Percentiles rank a stretch among this genome's conserved stretches.
Evolutionary conservation across 2,797 vertebrate species (phyloP).

Genomic region (Tinamus major): DNA sequence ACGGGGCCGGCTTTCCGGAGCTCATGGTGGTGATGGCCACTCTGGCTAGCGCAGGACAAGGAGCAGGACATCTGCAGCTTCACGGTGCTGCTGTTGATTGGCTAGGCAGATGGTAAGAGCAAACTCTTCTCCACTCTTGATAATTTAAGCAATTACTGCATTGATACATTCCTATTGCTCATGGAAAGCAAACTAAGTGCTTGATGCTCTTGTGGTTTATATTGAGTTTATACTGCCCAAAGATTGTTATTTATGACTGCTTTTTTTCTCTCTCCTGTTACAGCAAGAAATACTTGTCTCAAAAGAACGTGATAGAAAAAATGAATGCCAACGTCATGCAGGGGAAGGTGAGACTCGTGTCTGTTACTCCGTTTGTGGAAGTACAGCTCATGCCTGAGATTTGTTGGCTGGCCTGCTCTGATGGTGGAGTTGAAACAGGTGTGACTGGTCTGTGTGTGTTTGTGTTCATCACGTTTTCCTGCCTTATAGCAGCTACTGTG

Average conservation of each 20-base stretch:
- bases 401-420: not conserved
- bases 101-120: constrained; percentile 94
- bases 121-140: not conserved
- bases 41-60: constrained; percentile 94
- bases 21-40: constrained; percentile 99
- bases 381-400: not conserved
- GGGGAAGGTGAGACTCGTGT: constrained; percentile 87
- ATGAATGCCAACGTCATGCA: constrained; percentile 94
- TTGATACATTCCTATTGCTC: not conserved
- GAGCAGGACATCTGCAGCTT: constrained; percentile 95
- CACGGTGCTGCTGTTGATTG: constrained; percentile 95
- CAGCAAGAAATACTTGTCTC: constrained; percentile 98
- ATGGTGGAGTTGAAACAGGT: fast-evolving
- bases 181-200: not conserved
- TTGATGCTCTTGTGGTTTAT: not conserved
- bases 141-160: not conserved
- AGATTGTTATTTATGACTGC: not conserved
- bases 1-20: constrained; percentile 96
- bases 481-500: fast-evolving
- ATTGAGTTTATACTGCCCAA: not conserved
- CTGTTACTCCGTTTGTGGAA: not conserved
- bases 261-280: constrained; percentile 36
- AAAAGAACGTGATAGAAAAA: constrained; percentile 98
- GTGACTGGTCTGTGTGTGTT: not conserved
- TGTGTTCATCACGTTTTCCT: fast-evolving